Base-by-base conservation (phyloP, 1,140 invertebrate genomes). In the Mamestra configurata region DNA sequence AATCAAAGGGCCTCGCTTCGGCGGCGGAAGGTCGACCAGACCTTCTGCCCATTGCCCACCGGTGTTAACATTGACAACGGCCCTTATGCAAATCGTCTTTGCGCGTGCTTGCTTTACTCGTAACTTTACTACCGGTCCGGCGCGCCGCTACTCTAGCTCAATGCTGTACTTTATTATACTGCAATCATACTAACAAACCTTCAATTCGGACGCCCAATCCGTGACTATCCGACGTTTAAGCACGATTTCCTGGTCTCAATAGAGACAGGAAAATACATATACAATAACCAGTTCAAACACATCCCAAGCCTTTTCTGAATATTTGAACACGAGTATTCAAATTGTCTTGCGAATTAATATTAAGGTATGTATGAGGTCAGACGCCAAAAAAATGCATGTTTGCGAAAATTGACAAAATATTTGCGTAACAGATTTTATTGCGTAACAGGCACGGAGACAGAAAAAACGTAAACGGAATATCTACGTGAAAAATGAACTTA, bases 41-140 rank as follows among this genome's bases (percentile, higher is more conserved):
- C 91, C 91, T 92, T 92, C 85, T 85, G 59, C 73, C 80, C 78
- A 80, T 79, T 86, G 83, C 89, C 85, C 84, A 91, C 86, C 64
- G 81, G 79, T 81, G 83, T 86, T 89, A 88, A 81, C 87, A 92
- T 90, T 90, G 89, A 89, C 87, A 86, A 75, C 85, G 84, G 85
- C 84, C 86, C 87, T 88, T 93, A 92, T 93, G 90, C 90, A 92
- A 94, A 92, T 93, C 84, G 79, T 88, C 82, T 85, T 82, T 79
- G 81, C 79, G 79, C 83, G 84, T 83, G 79, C 71, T 77, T 71
- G 72, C 49, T 22, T 73, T 80, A 57, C 22, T 59, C 35, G 61
- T 66, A 40, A 15, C 40, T 49, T 70, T 76, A 77, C 78, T 85
- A 80, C 75, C 79, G 77, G 79, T 77, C 70, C 57, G 68, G 37